These are phyloP conservation scores for Anseranas semipalmata DNA, from an alignment of 2,113 vertebrate genomes.

Conservation along the genomic window DNA sequence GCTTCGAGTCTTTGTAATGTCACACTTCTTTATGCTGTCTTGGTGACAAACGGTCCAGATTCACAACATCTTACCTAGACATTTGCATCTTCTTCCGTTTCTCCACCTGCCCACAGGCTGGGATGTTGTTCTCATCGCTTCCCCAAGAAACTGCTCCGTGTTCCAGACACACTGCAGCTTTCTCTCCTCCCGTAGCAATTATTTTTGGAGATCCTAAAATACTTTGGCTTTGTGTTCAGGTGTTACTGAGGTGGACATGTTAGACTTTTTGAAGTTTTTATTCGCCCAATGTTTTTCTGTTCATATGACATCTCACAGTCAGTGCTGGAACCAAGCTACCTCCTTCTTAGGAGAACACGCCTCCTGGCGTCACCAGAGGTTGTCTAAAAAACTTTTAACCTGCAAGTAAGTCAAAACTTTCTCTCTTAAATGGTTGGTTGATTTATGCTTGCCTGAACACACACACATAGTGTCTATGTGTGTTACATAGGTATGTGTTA, in stretches of 20 bases:
- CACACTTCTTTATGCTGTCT: neutral
- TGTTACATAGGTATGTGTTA: too few species aligned
- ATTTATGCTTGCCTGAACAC: neutral
- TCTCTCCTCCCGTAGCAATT: neutral
- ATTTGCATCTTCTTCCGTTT: neutral
- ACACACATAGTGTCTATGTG: neutral
- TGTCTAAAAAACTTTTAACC: neutral
- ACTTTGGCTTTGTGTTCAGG: neutral
- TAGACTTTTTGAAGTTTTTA: neutral
- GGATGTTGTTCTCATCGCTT: neutral
- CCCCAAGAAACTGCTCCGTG: neutral
- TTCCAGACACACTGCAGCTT: neutral
- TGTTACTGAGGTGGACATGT: neutral
- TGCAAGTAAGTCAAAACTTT: neutral
- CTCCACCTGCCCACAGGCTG: rapidly evolving
- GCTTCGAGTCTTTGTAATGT: neutral
- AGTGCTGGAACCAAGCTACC: neutral
- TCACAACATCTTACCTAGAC: neutral
- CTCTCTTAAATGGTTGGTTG: neutral
- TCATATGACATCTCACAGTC: neutral
- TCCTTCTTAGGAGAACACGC: neutral
- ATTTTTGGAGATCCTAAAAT: neutral
- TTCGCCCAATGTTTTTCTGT: neutral
- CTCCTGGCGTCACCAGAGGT: neutral
- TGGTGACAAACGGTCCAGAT: rapidly evolving